Percentiles rank a stretch among this genome's conserved stretches.
These are phyloP conservation scores for Burhinus oedicnemus DNA, from an alignment of 2,113 vertebrate genomes.

Conservation along the genomic window DNA sequence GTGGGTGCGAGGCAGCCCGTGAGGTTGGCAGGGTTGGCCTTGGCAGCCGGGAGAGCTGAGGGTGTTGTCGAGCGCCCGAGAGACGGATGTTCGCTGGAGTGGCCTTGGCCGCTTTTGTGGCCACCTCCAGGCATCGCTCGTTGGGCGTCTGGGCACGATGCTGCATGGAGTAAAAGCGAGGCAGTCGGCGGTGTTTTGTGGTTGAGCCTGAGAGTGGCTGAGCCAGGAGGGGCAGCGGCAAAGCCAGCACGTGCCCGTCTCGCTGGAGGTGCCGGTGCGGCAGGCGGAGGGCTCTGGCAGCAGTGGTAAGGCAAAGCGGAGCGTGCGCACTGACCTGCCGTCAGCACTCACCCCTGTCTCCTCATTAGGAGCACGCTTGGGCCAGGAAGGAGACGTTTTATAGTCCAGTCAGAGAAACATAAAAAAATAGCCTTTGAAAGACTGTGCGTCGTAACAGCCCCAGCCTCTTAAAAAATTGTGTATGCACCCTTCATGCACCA, in stretches of 20 bases:
- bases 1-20: accelerated
- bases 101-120: background rate
- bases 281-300: accelerated
- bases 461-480: background rate
- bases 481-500: background rate
- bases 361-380: background rate
- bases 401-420: background rate
- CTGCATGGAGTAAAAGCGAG: accelerated
- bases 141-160: accelerated
- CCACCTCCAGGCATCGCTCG: accelerated
- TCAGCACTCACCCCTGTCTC: background rate
- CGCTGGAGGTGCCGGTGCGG: accelerated
- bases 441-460: background rate
- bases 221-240: background rate
- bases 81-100: background rate
- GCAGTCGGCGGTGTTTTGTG: background rate
- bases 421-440: background rate
- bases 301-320: background rate
- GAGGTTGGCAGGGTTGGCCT: background rate
- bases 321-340: background rate
- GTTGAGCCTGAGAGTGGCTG: accelerated
- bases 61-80: background rate
- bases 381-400: background rate
- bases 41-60: background rate
- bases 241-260: background rate